phyloP scores from a whole-genome alignment of 2,888 invertebrate species.

The Octodonta nipae region DNA sequence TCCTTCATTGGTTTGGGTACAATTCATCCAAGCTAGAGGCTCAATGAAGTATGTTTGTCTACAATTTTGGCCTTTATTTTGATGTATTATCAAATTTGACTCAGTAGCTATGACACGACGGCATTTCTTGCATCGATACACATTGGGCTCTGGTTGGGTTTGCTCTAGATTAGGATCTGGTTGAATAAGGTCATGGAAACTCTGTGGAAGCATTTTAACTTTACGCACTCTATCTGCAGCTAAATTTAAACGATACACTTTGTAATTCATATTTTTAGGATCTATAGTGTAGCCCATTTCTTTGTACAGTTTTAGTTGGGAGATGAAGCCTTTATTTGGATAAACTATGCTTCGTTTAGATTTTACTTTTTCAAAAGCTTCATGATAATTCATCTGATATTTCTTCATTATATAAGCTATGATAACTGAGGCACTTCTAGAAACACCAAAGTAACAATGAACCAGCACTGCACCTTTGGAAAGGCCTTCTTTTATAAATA shows the following conservation, averaged over 20 bases:
- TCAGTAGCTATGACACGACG: slow-evolving; percentile 68
- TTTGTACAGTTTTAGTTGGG: slow-evolving; percentile 64
- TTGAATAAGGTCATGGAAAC: slow-evolving; percentile 62
- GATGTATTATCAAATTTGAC: slow-evolving; percentile 64
- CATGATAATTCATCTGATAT: slow-evolving; percentile 54
- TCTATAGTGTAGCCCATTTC: slow-evolving; percentile 65
- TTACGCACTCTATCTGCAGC: slow-evolving; percentile 71
- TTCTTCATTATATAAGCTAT: slow-evolving; percentile 82
- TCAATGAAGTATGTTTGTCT: slow-evolving; percentile 72
- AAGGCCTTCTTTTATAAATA: slow-evolving; percentile 58
- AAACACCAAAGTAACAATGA: slow-evolving; percentile 86
- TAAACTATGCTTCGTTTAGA: slow-evolving; percentile 56
- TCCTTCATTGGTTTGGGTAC: slow-evolving; percentile 44
- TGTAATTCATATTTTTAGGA: slow-evolving; percentile 54
- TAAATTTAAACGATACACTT: slow-evolving; percentile 59
- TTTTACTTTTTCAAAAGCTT: slow-evolving; percentile 58
- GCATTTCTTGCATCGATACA: slow-evolving; percentile 73
- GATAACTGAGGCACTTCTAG: slow-evolving; percentile 76
- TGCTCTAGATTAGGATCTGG: slow-evolving; percentile 64
- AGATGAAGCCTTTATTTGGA: slow-evolving; percentile 70
- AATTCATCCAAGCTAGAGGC: slow-evolving; percentile 79
- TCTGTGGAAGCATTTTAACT: slow-evolving; percentile 71
- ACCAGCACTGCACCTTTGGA: slow-evolving; percentile 59
- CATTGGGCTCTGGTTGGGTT: slow-evolving; percentile 61
- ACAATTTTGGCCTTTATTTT: slow-evolving; percentile 43